Conservation (phyloP, 2,888 invertebrate genomes). For the Seira ritae region DNA sequence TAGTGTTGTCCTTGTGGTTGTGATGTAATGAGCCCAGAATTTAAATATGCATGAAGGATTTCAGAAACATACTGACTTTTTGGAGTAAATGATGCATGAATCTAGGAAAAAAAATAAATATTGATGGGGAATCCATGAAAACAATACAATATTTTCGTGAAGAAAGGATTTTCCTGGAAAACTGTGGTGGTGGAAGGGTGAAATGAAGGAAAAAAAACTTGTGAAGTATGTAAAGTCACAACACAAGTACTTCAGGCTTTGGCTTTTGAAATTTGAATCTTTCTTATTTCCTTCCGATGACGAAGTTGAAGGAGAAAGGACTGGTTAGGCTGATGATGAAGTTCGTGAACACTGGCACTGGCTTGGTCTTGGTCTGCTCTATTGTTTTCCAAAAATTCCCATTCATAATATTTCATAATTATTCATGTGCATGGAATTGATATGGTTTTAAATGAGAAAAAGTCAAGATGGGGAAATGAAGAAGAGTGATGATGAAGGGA, state of each 20-base stretch:
- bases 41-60: no score
- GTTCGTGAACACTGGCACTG: background rate
- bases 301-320: background rate
- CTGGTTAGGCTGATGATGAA: background rate
- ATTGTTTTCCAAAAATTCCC: slow-evolving; percentile 55
- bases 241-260: no score
- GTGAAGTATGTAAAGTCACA: no score
- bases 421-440: slow-evolving; percentile 64
- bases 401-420: slow-evolving; percentile 60
- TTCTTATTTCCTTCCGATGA: background rate
- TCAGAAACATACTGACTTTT: no score
- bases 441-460: slow-evolving; percentile 54
- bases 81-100: background rate
- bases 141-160: no score
- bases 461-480: slow-evolving; percentile 20
- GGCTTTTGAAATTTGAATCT: background rate
- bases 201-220: background rate
- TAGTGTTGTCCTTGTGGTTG: no score
- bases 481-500: slow-evolving; percentile 14
- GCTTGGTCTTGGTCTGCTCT: background rate
- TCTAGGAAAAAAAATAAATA: background rate
- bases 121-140: background rate
- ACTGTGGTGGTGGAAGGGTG: no score
- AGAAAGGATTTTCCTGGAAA: no score
- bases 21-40: no score